phyloP scores from a whole-genome alignment of 2,113 vertebrate genomes.

The Mus spicilegus region DNA sequence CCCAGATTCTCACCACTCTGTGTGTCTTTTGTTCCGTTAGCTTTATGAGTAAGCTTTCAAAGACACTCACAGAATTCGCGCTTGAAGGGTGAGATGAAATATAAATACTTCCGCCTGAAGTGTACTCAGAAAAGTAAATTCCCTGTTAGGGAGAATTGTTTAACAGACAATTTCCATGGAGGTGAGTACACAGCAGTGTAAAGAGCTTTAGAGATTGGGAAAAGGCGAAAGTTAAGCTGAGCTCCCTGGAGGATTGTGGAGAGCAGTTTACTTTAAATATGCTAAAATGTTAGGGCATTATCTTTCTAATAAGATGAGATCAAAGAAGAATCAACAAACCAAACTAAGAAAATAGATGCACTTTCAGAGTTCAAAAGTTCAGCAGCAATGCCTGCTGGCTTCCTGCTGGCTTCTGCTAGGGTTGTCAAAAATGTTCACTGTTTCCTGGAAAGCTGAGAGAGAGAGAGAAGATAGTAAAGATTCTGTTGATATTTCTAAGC shows the following conservation, averaged over 20 bases:
- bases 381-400: not conserved
- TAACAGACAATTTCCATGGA: conserved; percentile 72
- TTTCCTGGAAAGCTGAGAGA: not conserved
- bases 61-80: not conserved
- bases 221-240: conserved; percentile 77
- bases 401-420: conserved; percentile 5
- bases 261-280: conserved; percentile 79
- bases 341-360: conserved; percentile 70
- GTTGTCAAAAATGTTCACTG: not conserved
- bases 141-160: conserved; percentile 65
- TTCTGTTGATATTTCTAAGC: conserved; percentile 54
- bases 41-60: conserved; percentile 21
- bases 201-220: conserved; percentile 68
- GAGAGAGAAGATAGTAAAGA: not conserved
- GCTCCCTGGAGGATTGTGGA: conserved; percentile 62
- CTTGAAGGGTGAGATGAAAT: conserved; percentile 52
- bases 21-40: not conserved
- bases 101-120: not conserved
- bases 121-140: conserved; percentile 70
- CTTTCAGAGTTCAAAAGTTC: conserved; percentile 78
- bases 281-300: conserved; percentile 80
- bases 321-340: conserved; percentile 79
- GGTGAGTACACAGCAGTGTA: conserved; percentile 49
- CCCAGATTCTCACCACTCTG: not conserved
- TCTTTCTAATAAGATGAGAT: conserved; percentile 78